Evolutionary conservation across 2,113 vertebrate genomes (phyloP).

Genomic region (Sphaerodactylus townsendi): DNA sequence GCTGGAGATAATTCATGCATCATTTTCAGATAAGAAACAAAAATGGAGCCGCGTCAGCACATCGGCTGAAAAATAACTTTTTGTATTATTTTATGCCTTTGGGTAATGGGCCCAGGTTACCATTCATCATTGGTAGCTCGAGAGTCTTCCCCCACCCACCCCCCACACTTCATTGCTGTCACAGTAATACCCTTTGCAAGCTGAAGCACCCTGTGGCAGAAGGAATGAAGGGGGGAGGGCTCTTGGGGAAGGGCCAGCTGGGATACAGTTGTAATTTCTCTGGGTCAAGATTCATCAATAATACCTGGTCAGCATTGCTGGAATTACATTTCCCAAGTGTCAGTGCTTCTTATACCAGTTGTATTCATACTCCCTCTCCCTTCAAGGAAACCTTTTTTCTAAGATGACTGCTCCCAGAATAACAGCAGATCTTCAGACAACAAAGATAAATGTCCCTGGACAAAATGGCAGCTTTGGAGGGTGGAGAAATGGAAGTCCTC

Average conservation of each 20-base stretch:
- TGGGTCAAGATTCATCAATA: background rate
- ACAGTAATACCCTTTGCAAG: conserved; percentile 39
- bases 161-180: background rate
- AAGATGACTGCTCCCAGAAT: too few species aligned
- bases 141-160: conserved; percentile 22
- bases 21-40: conserved; percentile 67
- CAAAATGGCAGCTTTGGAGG: too few species aligned
- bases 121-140: conserved; percentile 24
- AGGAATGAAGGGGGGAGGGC: too few species aligned
- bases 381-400: too few species aligned
- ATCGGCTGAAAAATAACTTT: conserved; percentile 54
- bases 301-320: background rate
- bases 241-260: background rate
- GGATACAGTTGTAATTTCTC: background rate
- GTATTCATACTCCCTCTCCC: background rate
- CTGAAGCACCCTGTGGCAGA: background rate
- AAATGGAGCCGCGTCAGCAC: conserved; percentile 75
- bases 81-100: conserved; percentile 57
- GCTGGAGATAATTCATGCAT: conserved; percentile 75
- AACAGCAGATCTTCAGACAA: too few species aligned
- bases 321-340: background rate
- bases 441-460: too few species aligned
- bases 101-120: conserved; percentile 27
- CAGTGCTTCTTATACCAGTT: background rate
- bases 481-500: too few species aligned